Conservation (phyloP, 2,888 invertebrate genomes). For the Megamerina dolium region DNA sequence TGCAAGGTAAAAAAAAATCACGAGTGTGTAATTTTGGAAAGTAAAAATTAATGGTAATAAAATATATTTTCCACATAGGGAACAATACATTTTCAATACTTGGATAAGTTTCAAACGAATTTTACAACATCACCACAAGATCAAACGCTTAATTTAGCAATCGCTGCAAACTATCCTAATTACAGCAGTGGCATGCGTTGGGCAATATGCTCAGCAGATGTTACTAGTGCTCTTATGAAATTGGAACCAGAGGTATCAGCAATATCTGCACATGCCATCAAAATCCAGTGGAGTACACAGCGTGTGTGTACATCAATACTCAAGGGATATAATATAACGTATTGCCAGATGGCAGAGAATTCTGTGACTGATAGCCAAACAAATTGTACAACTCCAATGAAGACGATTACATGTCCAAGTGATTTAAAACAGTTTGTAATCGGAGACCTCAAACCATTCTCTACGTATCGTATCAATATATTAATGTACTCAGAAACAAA, state of each 20-base stretch:
- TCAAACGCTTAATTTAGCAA: conserved; percentile 63
- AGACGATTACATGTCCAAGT: conserved; percentile 20
- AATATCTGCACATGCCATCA: conserved; percentile 46
- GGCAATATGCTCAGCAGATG: conserved; percentile 58
- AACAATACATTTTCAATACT: conserved; percentile 55
- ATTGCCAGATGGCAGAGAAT: conserved; percentile 61
- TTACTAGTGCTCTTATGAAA: conserved; percentile 26
- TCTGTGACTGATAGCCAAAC: not conserved
- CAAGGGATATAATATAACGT: conserved; percentile 65
- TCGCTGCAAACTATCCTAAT: conserved; percentile 63
- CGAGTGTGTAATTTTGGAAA: too few species aligned
- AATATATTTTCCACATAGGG: conserved; percentile 45
- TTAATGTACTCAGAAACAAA: conserved; percentile 56
- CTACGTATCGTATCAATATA: conserved; percentile 65
- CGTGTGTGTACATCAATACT: conserved; percentile 67
- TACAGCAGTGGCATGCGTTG: conserved; percentile 76
- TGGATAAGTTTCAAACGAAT: conserved; percentile 36
- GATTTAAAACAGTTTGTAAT: conserved; percentile 22
- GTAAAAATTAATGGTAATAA: not conserved
- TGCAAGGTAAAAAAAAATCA: conserved; percentile 52
- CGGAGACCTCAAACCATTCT: conserved; percentile 63
- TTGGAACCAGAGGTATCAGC: conserved; percentile 22
- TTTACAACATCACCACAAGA: conserved; percentile 47
- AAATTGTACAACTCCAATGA: not conserved
- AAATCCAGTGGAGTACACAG: conserved; percentile 67